Evolutionary conservation across 1,140 invertebrate species (phyloP).

Genomic region (Drosophila novamexicana): DNA sequence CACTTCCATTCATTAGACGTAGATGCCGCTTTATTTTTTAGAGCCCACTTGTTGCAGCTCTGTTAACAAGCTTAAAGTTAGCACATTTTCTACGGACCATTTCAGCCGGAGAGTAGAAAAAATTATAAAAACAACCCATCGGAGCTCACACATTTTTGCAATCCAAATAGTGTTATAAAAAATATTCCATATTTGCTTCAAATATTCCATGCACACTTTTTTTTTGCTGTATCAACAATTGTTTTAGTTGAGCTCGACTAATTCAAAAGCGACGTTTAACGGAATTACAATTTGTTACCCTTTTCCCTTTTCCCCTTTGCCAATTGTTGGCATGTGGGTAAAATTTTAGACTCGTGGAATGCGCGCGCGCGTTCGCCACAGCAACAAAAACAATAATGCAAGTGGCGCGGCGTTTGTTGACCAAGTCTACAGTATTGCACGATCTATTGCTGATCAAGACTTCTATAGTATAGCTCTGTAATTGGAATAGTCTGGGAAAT

Average conservation of each 20-base stretch:
- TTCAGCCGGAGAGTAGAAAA: slow-evolving; percentile 3
- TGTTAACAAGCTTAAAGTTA: slow-evolving; percentile 12
- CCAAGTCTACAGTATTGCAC: slow-evolving; percentile 43
- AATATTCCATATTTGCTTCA: slow-evolving; percentile 8
- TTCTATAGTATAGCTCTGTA: slow-evolving; percentile 34
- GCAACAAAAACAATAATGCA: slow-evolving; percentile 37
- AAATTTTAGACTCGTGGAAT: slow-evolving; percentile 40
- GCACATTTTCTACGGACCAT: slow-evolving; percentile 5
- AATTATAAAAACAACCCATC: slow-evolving; percentile 18
- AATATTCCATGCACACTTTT: slow-evolving; percentile 21
- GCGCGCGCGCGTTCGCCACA: slow-evolving; percentile 24
- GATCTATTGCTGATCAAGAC: slow-evolving; percentile 41
- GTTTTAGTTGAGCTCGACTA: slow-evolving; percentile 21
- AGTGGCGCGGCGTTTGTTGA: slow-evolving; percentile 40
- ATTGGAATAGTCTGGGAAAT: slow-evolving; percentile 54
- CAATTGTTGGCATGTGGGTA: too few species aligned
- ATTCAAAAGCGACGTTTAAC: slow-evolving; percentile 27
- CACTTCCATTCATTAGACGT: slow-evolving; percentile 7
- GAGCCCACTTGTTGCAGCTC: slow-evolving; percentile 8
- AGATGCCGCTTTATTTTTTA: background rate
- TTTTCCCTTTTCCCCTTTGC: background rate
- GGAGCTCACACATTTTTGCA: slow-evolving; percentile 31
- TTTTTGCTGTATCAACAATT: slow-evolving; percentile 21
- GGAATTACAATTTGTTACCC: slow-evolving; percentile 20
- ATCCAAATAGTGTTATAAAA: slow-evolving; percentile 13